phyloP scores from a whole-genome alignment of 2,888 invertebrate genomes.

The Idaea biselata region DNA sequence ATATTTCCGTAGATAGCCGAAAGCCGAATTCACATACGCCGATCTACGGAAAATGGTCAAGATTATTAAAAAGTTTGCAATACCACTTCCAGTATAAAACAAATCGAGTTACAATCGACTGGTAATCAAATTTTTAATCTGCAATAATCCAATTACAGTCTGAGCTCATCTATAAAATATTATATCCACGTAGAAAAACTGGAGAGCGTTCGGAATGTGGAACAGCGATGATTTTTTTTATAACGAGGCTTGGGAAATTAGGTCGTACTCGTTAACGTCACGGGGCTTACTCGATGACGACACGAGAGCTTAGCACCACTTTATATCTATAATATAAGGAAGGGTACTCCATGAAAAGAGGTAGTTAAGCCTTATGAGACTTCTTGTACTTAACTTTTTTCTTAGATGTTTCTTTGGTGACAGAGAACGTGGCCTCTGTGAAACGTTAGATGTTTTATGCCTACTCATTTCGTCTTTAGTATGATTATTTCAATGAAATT shows the following conservation, averaged over 20 bases:
- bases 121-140: slow-evolving; percentile 37
- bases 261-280: slow-evolving; percentile 35
- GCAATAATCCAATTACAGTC: slow-evolving; percentile 33
- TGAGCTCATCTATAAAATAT: slow-evolving; percentile 26
- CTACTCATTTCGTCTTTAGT: background rate
- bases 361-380: slow-evolving; percentile 31
- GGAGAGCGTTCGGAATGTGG: slow-evolving; percentile 14
- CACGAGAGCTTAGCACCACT: slow-evolving; percentile 30
- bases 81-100: slow-evolving; percentile 31
- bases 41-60: slow-evolving; percentile 18
- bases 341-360: slow-evolving; percentile 31
- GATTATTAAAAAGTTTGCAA: slow-evolving; percentile 33
- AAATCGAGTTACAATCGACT: slow-evolving; percentile 35
- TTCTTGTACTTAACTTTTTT: slow-evolving; percentile 28
- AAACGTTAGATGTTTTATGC: slow-evolving; percentile 5
- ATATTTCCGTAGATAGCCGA: no score
- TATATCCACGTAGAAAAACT: slow-evolving; percentile 16
- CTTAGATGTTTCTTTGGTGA: slow-evolving; percentile 23
- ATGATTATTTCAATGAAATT: background rate
- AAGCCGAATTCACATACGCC: slow-evolving; percentile 11
- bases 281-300: slow-evolving; percentile 32
- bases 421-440: background rate
- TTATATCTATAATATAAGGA: slow-evolving; percentile 25
- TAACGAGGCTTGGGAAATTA: slow-evolving; percentile 37
- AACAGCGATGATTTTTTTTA: slow-evolving; percentile 34